Base-by-base conservation (phyloP, 2,113 vertebrate species). In the Cygnus buccinator region DNA sequence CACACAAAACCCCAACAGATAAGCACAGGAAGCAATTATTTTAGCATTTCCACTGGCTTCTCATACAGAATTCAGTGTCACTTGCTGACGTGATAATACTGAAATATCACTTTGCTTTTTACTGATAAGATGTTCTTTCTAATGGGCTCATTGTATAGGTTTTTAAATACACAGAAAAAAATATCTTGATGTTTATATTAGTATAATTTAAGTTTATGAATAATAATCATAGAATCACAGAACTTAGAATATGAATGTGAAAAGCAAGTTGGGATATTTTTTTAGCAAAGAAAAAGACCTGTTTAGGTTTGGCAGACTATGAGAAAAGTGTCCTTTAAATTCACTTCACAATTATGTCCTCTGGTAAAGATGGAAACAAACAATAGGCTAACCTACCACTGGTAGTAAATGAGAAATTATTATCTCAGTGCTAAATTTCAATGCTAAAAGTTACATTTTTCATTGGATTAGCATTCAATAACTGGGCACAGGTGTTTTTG, bases 351-450 rank as follows among this genome's bases (percentile, higher is more conserved):
- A 10, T 35, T 44, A 26, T 5, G 21, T 77, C 23, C 23, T 74
- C n/a, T 85, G 41, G n/a, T 75, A 33, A 72, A 89, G 61, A 94
- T 22, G 2, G 2, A n/a, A 31, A 25, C 48, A 82, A 94, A 73
- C 65, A 86, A 59, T 29, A 65, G 31, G 13, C 28, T 95, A 87
- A 72, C 37, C 44, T 61, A 50, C 37, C 55, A 59, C 28, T 90
- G 28, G 55, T 87, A 89, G 52, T 76, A 84, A 95, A 93, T 81
- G 66, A 90, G 66, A 81, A 90, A 82, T 86, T 81, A 44, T 44
- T 44, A 48, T 48, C 46, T 48, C 46, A 48, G 46, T 48, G 46
- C 46, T 48, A 48, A 48, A 48, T 48, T 48, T 48, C 46, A 22
- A 21, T 82, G 66, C 62, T 91, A 54, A 90, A 65, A 18, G 8